phyloP scores from a whole-genome alignment of 2,113 vertebrate genomes.

The Sarotherodon lohbergeri region DNA sequence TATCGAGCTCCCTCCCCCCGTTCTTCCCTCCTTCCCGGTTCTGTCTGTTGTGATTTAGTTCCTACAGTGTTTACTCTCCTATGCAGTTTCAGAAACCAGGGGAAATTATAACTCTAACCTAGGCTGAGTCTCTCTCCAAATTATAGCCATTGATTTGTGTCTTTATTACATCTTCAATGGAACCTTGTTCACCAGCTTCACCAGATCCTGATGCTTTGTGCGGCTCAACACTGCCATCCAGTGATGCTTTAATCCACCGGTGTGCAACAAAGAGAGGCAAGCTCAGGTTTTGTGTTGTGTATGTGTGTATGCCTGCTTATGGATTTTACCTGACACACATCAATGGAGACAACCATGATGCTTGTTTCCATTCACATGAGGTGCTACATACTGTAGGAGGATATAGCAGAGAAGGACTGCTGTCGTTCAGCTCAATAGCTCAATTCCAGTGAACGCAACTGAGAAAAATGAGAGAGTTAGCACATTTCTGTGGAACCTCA shows the following conservation, averaged over 20 bases:
- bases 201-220: not conserved
- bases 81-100: conserved; percentile 50
- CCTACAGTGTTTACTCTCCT: conserved; percentile 60
- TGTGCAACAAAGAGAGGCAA: not conserved
- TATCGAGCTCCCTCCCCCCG: not conserved
- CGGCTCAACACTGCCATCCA: conserved; percentile 78
- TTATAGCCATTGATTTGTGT: conserved; percentile 75
- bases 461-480: not conserved
- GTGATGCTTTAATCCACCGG: conserved; percentile 26
- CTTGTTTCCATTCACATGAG: not conserved
- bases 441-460: not conserved
- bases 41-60: conserved; percentile 47
- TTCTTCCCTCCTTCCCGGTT: not conserved
- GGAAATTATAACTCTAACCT: conserved; percentile 63
- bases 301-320: not conserved
- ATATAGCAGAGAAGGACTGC: not conserved
- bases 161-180: conserved; percentile 69
- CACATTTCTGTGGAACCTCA: not conserved
- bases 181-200: conserved; percentile 28
- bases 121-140: conserved; percentile 61
- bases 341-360: not conserved
- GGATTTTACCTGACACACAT: not conserved
- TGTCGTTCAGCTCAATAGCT: not conserved
- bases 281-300: not conserved
- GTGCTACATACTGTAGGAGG: not conserved